Evolutionary conservation across 2,888 invertebrate species (phyloP), one percentile per base, ranked within the genome.

Genomic region (Drosophila anceps): DNA sequence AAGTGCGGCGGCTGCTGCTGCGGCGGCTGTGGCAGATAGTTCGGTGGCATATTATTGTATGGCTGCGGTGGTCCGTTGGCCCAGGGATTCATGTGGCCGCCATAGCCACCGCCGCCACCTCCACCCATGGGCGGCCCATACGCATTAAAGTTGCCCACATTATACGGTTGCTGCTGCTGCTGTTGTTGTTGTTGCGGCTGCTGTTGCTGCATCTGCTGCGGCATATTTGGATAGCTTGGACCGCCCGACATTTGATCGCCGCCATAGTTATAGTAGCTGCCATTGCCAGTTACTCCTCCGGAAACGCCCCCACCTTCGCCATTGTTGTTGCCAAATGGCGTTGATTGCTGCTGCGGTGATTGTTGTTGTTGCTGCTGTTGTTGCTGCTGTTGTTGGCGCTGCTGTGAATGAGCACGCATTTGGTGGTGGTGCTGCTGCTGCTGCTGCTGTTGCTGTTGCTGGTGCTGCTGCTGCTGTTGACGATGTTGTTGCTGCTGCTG

Each of bases 21-120:
- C 33, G 66, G 82, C 31, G 76, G 83, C 24, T 73, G 81, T 6
- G 79, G 71, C 81, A 88, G 71, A 37, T 55, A 88, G 44, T 80
- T 81, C 18, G 82, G 90, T 1, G 57, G 68, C 39, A 71, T 65
- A 29, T 71, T 72, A 59, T 66, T 76, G n/a, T 55, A 59, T 43
- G 67, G 66, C 15, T 73, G 73, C 1, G 70, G 53, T 9, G 70
- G 78, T 6, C 70, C 79, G 43, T 70, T 79, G 44, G 41, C 63
- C 83, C 74, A 73, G 53, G 57, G 70, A 71, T 69, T 67, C 13
- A 77, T 84, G 53, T 78, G 86, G 65, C 39, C 62, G 1, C 7
- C 24, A 35, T 33, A 58, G 61, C 48, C 79, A 69, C 73, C 80
- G 7, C 70, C 55, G 35, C 73, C 80, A 63, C 46, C 79, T 67